These are phyloP conservation scores for Hormaphis cornu DNA, from an alignment of 1,140 invertebrate species.

Conservation along the genomic window DNA sequence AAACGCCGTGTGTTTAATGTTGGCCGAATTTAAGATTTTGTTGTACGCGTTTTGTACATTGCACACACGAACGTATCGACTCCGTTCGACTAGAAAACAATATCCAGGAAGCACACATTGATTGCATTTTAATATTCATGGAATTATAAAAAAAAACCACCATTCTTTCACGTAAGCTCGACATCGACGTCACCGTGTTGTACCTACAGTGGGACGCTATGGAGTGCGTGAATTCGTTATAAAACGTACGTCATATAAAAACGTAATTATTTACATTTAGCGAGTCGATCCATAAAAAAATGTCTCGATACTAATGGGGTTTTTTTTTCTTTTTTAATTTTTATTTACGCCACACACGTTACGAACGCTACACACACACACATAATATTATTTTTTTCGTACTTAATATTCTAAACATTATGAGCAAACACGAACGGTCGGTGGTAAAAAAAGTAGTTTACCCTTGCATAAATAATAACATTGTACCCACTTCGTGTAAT, in stretches of 20 bases:
- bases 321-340: no score
- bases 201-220: no score
- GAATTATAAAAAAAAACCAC: no score
- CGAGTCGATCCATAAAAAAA: constrained; percentile 2
- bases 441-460: neutral
- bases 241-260: neutral
- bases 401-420: neutral
- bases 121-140: no score
- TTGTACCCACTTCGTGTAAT: neutral
- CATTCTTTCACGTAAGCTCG: neutral
- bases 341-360: no score
- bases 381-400: neutral
- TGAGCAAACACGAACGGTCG: neutral
- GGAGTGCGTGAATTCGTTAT: neutral
- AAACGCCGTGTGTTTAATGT: no score
- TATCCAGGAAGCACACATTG: no score
- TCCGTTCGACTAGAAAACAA: no score
- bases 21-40: no score
- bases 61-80: no score
- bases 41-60: no score
- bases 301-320: neutral
- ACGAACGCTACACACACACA: neutral
- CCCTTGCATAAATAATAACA: no score
- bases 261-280: constrained; percentile 14
- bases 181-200: neutral